phyloP scores from a whole-genome alignment of 2,888 invertebrate species.

The Rosalia funebris region DNA sequence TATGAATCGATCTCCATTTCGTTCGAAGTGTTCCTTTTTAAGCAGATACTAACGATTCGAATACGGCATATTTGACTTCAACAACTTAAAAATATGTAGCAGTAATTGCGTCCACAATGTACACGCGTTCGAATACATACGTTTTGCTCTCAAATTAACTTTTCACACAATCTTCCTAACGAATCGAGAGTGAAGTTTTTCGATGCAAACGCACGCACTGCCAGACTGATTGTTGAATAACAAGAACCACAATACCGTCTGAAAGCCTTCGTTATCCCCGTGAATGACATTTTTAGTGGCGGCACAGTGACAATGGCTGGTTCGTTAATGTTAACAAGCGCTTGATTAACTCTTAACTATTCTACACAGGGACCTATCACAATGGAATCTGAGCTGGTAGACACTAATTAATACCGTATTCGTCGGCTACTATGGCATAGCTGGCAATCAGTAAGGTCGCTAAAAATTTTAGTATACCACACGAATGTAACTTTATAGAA shows the following conservation, averaged over 20 bases:
- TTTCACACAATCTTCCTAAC: conserved; percentile 19
- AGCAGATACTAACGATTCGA: too few relatives aligned
- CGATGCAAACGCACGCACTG: conserved; percentile 36
- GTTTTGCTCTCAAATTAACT: conserved; percentile 1
- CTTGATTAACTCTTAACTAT: conserved; percentile 60
- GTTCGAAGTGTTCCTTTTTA: too few relatives aligned
- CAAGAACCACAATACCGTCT: conserved; percentile 48
- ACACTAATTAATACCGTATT: conserved; percentile 37
- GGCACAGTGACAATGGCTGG: conserved; percentile 57
- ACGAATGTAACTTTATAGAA: too few relatives aligned
- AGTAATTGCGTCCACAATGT: too few relatives aligned
- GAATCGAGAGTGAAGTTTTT: conserved; percentile 23
- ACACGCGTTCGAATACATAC: neutral
- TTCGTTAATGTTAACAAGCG: conserved; percentile 63
- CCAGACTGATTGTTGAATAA: conserved; percentile 39
- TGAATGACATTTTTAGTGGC: conserved; percentile 60
- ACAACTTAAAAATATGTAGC: too few relatives aligned
- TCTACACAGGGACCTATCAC: conserved; percentile 32
- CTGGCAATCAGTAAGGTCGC: neutral
- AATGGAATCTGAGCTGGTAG: conserved; percentile 31
- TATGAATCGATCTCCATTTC: too few relatives aligned
- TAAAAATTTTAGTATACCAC: too few relatives aligned
- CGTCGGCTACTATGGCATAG: neutral
- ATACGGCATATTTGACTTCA: too few relatives aligned
- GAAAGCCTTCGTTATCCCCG: conserved; percentile 60